Conservation (phyloP, 1,140 invertebrate genomes). For the Geopemphigus sp. region DNA sequence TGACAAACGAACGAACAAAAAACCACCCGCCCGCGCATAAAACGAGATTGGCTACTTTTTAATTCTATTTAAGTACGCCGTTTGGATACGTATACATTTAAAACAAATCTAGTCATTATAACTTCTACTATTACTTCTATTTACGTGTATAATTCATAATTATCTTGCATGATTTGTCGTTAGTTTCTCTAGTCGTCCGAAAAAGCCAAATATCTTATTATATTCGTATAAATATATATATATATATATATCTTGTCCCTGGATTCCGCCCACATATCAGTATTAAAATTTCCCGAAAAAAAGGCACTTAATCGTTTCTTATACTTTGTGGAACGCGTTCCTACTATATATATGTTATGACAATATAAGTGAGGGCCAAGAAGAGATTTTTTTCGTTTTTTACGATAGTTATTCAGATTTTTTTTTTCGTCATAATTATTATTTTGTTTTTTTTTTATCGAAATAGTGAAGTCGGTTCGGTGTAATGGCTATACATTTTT, state of each 20-base stretch:
- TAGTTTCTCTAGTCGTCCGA: conserved; percentile 24
- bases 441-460: conserved; percentile 3
- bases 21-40: conserved; percentile 14
- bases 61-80: not conserved
- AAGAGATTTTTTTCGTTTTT: not conserved
- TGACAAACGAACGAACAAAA: not conserved
- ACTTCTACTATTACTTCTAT: conserved; percentile 45
- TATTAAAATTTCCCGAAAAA: conserved; percentile 24
- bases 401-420: not conserved
- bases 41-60: conserved; percentile 12
- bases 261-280: conserved; percentile 48
- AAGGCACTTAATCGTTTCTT: conserved; percentile 31
- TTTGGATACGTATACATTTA: conserved; percentile 23
- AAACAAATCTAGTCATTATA: conserved; percentile 39
- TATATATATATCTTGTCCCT: conserved; percentile 26
- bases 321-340: conserved; percentile 30
- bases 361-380: conserved; percentile 27
- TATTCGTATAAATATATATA: not conserved
- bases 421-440: too few species aligned
- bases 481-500: conserved; percentile 8
- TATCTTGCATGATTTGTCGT: conserved; percentile 43
- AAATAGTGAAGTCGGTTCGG: not conserved
- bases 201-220: conserved; percentile 18
- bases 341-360: conserved; percentile 28
- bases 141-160: conserved; percentile 18